Percentiles rank a stretch among this genome's conserved stretches.
Conservation (phyloP, 64 coral and sea anemone genomes). For the Cladopsammia gracilis region DNA sequence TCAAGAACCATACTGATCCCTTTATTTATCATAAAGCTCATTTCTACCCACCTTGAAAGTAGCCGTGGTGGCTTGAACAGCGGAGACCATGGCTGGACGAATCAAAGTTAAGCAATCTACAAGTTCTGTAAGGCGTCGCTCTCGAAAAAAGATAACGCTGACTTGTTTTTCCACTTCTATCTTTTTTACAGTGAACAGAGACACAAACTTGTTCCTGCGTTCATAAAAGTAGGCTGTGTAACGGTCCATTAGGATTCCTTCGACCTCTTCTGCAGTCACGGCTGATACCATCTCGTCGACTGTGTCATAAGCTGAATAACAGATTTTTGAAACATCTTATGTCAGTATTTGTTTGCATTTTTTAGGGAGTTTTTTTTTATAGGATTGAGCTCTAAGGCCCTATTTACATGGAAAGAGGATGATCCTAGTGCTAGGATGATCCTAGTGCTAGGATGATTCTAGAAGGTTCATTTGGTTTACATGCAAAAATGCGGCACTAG, state of each 20-base stretch:
- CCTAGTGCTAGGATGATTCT: too few relatives aligned
- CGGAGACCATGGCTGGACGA: neutral
- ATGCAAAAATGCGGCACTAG: too few relatives aligned
- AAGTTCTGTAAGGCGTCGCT: neutral
- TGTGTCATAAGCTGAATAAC: neutral
- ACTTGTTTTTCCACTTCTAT: neutral
- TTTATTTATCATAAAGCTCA: too few relatives aligned
- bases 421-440: too few relatives aligned
- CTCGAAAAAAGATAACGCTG: neutral
- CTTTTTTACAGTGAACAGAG: neutral
- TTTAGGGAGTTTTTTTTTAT: too few relatives aligned
- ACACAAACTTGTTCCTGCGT: neutral
- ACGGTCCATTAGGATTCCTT: neutral
- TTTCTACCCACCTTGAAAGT: neutral
- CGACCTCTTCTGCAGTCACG: neutral
- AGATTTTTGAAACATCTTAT: too few relatives aligned
- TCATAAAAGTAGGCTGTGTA: neutral
- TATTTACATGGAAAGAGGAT: too few relatives aligned
- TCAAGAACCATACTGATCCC: too few relatives aligned
- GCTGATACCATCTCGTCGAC: neutral
- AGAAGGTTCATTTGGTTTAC: too few relatives aligned
- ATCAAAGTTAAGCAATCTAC: neutral
- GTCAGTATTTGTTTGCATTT: too few relatives aligned
- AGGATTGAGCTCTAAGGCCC: too few relatives aligned
- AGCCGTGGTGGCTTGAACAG: neutral